Evolutionary conservation across 2,888 invertebrate species (phyloP).

Genomic region (Zygaena filipendulae): DNA sequence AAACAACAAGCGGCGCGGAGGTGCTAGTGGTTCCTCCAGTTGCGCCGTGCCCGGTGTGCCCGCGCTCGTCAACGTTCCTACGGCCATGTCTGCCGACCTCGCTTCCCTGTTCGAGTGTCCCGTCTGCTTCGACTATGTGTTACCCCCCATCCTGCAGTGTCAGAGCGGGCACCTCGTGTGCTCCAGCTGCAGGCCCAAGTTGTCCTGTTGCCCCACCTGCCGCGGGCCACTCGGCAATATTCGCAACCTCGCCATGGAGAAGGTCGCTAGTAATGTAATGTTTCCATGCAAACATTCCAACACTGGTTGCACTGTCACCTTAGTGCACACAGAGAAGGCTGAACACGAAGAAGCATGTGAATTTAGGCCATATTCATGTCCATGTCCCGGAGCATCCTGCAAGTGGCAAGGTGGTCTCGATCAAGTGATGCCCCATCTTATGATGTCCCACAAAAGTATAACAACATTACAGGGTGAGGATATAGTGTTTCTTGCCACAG

Average conservation of each 20-base stretch:
- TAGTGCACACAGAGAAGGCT: conserved; percentile 96
- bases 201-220: conserved; percentile 98
- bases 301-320: conserved; percentile 92
- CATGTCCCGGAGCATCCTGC: conserved; percentile 99
- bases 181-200: conserved; percentile 95
- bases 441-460: conserved; percentile 97
- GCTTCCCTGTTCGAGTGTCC: conserved; percentile 95
- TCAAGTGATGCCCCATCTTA: conserved; percentile 98
- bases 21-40: conserved; percentile 66
- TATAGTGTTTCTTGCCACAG: conserved; percentile 99
- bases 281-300: conserved; percentile 99
- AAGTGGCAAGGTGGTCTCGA: conserved; percentile 99
- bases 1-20: conserved; percentile 65
- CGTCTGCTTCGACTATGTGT: conserved; percentile 99
- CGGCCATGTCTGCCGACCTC: conserved; percentile 84
- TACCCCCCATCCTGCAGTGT: conserved; percentile 98
- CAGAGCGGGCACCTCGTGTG: conserved; percentile 99
- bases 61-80: conserved; percentile 67
- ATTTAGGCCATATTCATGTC: conserved; percentile 97
- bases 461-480: conserved; percentile 99
- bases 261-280: conserved; percentile 97
- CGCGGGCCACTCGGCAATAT: conserved; percentile 97
- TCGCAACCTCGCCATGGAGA: conserved; percentile 99
- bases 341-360: conserved; percentile 99
- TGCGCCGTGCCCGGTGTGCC: conserved; percentile 63